phyloP scores from a whole-genome alignment of 2,113 vertebrate genomes.

The Circaetus cinerascens region DNA sequence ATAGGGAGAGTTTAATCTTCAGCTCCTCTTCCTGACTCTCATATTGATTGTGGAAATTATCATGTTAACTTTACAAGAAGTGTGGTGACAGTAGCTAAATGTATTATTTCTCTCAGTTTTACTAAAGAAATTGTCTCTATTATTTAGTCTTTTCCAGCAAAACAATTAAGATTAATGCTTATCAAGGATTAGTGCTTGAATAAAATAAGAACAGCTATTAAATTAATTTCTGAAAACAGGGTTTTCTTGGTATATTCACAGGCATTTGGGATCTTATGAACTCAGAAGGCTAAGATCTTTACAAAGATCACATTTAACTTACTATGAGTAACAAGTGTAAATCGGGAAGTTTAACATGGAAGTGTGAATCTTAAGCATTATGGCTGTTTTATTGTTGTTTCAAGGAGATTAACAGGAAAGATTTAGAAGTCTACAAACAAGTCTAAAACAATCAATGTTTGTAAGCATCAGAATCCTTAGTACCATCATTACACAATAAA shows the following conservation, averaged over 20 bases:
- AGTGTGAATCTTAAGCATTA: neutral
- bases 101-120: neutral
- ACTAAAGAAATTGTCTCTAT: neutral
- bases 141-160: neutral
- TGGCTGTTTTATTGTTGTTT: neutral
- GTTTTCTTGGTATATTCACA: neutral
- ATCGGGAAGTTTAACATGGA: neutral
- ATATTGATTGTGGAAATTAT: neutral
- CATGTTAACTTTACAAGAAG: neutral
- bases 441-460: neutral
- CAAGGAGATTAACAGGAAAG: neutral
- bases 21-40: neutral
- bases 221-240: neutral
- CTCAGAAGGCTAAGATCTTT: neutral
- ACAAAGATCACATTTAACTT: neutral
- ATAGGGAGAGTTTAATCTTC: neutral
- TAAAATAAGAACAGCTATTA: neutral
- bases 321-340: neutral
- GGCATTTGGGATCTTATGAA: fast-evolving
- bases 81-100: neutral
- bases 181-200: neutral
- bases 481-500: neutral
- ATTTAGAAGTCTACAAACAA: neutral
- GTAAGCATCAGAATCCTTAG: neutral
- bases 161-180: neutral